phyloP scores from a whole-genome alignment of 2,888 invertebrate species.

The Conchocele bisecta region DNA sequence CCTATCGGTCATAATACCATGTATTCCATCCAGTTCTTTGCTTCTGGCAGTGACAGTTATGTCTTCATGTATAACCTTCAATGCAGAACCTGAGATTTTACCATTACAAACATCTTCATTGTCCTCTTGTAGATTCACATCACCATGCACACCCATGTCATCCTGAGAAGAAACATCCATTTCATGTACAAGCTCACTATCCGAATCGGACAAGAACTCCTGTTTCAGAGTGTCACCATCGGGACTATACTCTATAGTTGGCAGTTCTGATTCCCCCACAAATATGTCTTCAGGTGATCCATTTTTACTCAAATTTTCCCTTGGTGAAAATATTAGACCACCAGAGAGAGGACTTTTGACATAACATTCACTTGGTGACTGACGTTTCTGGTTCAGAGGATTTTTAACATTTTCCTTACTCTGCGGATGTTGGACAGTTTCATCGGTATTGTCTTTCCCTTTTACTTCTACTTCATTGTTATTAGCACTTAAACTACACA shows the following conservation, averaged over 20 bases:
- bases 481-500: neutral
- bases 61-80: too few species aligned
- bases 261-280: slow-evolving; percentile 53
- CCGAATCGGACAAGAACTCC: neutral
- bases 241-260: slow-evolving; percentile 40
- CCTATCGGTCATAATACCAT: too few species aligned
- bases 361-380: neutral
- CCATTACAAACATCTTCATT: too few species aligned
- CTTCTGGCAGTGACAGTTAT: too few species aligned
- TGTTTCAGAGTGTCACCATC: slow-evolving; percentile 8
- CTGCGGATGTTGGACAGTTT: neutral
- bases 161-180: too few species aligned
- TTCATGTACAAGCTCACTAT: too few species aligned
- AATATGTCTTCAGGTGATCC: slow-evolving; percentile 59
- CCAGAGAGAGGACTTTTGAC: slow-evolving; percentile 23
- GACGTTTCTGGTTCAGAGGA: neutral
- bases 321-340: slow-evolving; percentile 45
- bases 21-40: too few species aligned
- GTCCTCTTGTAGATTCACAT: too few species aligned
- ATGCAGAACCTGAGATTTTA: too few species aligned
- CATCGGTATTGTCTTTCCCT: too few species aligned
- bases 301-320: slow-evolving; percentile 9
- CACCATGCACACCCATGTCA: too few species aligned
- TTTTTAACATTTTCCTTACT: neutral
- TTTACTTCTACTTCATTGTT: too few species aligned